Evolutionary conservation across 1,140 invertebrate species (phyloP).

Genomic region (Lysiphlebus fabarum): DNA sequence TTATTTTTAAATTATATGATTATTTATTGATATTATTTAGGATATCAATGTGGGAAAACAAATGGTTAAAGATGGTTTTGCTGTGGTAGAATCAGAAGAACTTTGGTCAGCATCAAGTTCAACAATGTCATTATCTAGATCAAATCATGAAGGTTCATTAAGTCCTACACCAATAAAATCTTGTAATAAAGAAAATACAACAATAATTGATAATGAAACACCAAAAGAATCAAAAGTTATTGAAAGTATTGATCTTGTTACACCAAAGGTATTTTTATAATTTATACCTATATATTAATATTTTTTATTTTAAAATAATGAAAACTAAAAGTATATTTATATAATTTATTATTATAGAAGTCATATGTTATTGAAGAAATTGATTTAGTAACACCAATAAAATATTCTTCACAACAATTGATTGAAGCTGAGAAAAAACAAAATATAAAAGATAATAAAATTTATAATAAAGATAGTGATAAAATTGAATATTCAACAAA

Average conservation of each 20-base stretch:
- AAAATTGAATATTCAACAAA: constrained; percentile 15
- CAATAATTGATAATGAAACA: not conserved
- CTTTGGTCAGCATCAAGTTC: constrained; percentile 30
- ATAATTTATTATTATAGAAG: not conserved
- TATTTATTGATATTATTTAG: constrained; percentile 26
- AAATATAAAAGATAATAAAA: constrained; percentile 15
- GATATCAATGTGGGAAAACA: constrained; percentile 35
- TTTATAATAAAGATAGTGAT: constrained; percentile 6
- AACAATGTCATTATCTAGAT: constrained; percentile 26
- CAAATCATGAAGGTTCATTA: constrained; percentile 18
- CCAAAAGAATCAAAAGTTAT: constrained; percentile 9
- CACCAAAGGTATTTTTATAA: constrained; percentile 19
- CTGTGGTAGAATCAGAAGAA: constrained; percentile 24
- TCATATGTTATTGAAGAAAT: constrained; percentile 26
- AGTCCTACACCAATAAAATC: constrained; percentile 17
- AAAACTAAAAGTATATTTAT: not conserved
- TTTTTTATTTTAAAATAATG: constrained; percentile 2
- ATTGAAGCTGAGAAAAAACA: constrained; percentile 16
- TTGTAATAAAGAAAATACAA: not conserved
- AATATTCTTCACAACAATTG: constrained; percentile 4
- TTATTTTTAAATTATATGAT: constrained; percentile 8
- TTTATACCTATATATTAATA: constrained; percentile 6
- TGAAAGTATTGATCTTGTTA: constrained; percentile 26
- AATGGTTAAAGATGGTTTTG: constrained; percentile 34
- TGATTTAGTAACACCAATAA: constrained; percentile 31